A percentile compares a stretch with the other conserved stretches of the same genome.
phyloP scores from a whole-genome alignment of 2,888 invertebrate species.

The Drosophila buzzatii region DNA sequence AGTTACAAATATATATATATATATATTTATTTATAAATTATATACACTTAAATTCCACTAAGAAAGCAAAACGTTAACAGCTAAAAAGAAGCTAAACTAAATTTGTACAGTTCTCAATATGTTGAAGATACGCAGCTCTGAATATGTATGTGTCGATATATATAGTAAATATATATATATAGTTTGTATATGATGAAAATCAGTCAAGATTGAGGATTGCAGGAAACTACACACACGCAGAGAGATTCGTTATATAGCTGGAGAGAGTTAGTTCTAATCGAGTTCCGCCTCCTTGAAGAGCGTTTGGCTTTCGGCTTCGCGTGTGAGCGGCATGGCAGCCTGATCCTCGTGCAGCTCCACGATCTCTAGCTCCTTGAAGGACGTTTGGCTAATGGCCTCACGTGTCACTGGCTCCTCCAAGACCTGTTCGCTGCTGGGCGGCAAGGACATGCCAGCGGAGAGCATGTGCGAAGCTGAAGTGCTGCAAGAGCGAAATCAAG shows the following conservation, averaged over 20 bases:
- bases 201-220: slow-evolving; percentile 44
- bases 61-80: neutral
- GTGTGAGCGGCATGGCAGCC: slow-evolving; percentile 29
- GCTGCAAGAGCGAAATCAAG: slow-evolving; percentile 25
- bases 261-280: slow-evolving; percentile 34
- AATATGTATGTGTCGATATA: slow-evolving; percentile 20
- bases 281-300: slow-evolving; percentile 64
- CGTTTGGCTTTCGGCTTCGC: slow-evolving; percentile 49
- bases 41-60: slow-evolving; percentile 50
- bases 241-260: slow-evolving; percentile 8
- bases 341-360: slow-evolving; percentile 46
- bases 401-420: slow-evolving; percentile 47
- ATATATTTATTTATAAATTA: slow-evolving; percentile 39
- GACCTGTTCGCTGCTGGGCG: slow-evolving; percentile 51
- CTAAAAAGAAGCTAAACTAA: slow-evolving; percentile 25
- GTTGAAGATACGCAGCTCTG: slow-evolving; percentile 37
- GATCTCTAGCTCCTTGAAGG: slow-evolving; percentile 58
- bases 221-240: neutral
- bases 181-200: slow-evolving; percentile 46
- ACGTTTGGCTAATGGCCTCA: slow-evolving; percentile 53
- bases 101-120: slow-evolving; percentile 60
- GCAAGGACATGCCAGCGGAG: slow-evolving; percentile 33
- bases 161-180: neutral
- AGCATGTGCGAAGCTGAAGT: slow-evolving; percentile 40
- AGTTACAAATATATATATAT: slow-evolving; percentile 43